These are phyloP conservation scores for Nycticryphes semicollaris DNA, from an alignment of 2,113 vertebrate genomes.

Conservation along the genomic window DNA sequence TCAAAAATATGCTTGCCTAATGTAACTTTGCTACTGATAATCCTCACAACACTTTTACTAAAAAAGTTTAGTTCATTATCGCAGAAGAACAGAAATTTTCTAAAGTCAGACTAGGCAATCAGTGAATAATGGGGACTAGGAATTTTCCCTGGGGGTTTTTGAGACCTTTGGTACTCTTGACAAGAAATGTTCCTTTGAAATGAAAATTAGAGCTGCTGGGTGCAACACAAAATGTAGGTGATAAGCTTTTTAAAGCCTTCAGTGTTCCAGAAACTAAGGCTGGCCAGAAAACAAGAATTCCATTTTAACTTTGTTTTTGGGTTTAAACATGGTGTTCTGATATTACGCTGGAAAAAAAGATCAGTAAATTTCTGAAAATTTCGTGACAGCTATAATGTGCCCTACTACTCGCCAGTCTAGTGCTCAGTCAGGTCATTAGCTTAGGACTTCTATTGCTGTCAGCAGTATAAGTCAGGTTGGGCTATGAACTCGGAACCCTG, in stretches of 20 bases:
- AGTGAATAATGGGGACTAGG: background rate
- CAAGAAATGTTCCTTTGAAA: background rate
- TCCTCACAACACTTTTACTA: background rate
- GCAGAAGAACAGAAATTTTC: background rate
- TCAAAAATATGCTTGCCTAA: background rate
- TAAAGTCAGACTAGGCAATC: background rate
- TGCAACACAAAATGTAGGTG: background rate
- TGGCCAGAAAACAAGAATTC: background rate
- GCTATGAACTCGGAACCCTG: background rate
- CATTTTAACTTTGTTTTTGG: background rate
- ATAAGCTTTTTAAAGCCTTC: background rate
- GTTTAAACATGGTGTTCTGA: background rate
- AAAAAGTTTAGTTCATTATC: background rate
- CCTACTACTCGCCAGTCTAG: background rate
- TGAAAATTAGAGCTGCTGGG: background rate
- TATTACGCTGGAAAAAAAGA: background rate
- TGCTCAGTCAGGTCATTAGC: background rate
- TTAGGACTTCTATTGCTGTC: background rate
- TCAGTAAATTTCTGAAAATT: background rate
- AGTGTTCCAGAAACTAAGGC: background rate
- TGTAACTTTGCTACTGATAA: background rate
- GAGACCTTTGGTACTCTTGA: background rate
- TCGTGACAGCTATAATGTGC: too few relatives aligned
- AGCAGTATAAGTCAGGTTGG: background rate
- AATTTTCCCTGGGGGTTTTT: background rate